Evolutionary conservation across 2,797 vertebrate species (phyloP).

Genomic region (Enteromius radiatus): DNA sequence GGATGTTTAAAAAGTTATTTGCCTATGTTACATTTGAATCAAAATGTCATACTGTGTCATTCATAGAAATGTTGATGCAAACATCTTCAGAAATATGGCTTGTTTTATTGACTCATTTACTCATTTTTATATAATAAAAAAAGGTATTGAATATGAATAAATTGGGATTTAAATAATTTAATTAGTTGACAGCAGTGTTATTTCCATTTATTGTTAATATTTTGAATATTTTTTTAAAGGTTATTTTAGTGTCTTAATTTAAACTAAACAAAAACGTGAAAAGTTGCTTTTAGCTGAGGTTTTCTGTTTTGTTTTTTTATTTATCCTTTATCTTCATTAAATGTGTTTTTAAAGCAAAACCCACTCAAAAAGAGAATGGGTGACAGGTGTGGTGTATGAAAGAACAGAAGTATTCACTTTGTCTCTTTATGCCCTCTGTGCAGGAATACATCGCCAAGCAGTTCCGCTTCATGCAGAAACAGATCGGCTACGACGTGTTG

Average conservation of each 20-base stretch:
- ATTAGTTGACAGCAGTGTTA: background rate
- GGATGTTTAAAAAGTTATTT: background rate
- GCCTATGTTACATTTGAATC: background rate
- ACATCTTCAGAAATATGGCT: background rate
- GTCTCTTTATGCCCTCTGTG: slow-evolving; percentile 8
- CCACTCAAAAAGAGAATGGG: background rate
- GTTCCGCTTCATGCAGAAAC: slow-evolving; percentile 92
- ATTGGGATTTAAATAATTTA: background rate
- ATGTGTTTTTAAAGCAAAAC: background rate
- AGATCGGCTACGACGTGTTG: slow-evolving; percentile 88
- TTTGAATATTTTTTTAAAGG: background rate
- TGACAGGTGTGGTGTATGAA: background rate
- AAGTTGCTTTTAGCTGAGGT: background rate
- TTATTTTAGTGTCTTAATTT: background rate
- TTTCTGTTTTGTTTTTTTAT: background rate
- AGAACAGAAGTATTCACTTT: background rate
- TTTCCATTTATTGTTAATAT: background rate
- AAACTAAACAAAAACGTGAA: background rate
- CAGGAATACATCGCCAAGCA: slow-evolving; percentile 91
- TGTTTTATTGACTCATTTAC: background rate
- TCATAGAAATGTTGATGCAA: background rate
- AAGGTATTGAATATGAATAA: background rate
- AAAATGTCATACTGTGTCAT: background rate
- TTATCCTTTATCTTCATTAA: background rate
- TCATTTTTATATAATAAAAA: background rate